phyloP scores from a whole-genome alignment of 2,113 vertebrate genomes.

The Phoxinus phoxinus region DNA sequence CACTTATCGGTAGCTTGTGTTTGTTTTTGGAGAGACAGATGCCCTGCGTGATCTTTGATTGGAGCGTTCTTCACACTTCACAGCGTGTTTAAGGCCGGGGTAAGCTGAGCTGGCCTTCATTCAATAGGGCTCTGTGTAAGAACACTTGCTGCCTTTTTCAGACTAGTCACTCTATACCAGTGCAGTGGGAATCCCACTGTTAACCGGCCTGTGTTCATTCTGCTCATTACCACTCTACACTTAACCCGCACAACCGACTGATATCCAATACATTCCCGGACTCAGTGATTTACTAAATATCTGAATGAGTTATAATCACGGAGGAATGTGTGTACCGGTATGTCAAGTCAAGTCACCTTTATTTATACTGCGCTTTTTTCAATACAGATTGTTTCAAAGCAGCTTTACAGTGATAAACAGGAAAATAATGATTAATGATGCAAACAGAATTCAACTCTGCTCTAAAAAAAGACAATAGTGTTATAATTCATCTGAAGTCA shows the following conservation, averaged over 20 bases:
- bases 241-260: conserved; percentile 55
- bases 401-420: too few relatives aligned
- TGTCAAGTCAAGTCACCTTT: too few relatives aligned
- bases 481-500: too few relatives aligned
- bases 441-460: too few relatives aligned
- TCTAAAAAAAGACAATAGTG: too few relatives aligned
- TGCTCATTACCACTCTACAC: conserved; percentile 56
- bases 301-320: neutral
- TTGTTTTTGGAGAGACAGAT: conserved; percentile 45
- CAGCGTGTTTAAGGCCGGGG: conserved; percentile 52
- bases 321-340: too few relatives aligned
- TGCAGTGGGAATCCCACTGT: conserved; percentile 55
- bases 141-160: conserved; percentile 59
- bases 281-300: conserved; percentile 19
- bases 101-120: conserved; percentile 58
- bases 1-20: conserved; percentile 50
- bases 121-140: conserved; percentile 58
- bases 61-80: conserved; percentile 59
- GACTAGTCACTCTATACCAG: conserved; percentile 56
- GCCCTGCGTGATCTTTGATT: conserved; percentile 53
- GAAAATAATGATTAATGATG: too few relatives aligned
- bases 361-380: too few relatives aligned
- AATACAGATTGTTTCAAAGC: too few relatives aligned
- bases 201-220: conserved; percentile 51
- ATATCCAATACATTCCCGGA: conserved; percentile 40